A percentile compares a stretch with the other conserved stretches of the same genome.
phyloP scores from a whole-genome alignment of 2,888 invertebrate species.

The Smittia sp. region DNA sequence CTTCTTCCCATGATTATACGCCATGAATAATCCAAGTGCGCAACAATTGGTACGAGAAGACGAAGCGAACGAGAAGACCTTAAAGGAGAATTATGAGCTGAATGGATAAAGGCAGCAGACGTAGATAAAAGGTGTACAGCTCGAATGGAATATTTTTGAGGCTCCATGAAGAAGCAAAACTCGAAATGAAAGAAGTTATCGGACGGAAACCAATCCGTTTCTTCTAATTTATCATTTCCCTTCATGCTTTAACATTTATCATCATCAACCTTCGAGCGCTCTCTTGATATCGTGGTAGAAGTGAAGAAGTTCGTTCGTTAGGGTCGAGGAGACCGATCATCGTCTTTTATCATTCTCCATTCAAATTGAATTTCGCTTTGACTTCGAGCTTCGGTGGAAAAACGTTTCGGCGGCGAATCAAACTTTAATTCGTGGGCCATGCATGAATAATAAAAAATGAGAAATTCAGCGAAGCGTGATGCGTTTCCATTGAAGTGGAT shows the following conservation, averaged over 20 bases:
- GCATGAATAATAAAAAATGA: constrained; percentile 40
- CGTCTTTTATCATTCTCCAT: neutral
- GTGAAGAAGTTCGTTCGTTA: constrained; percentile 8
- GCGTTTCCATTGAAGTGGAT: constrained; percentile 39
- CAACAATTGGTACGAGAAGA: constrained; percentile 29
- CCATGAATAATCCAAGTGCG: constrained; percentile 40
- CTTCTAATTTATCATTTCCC: constrained; percentile 40
- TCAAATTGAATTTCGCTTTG: constrained; percentile 13
- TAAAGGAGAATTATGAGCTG: constrained; percentile 38
- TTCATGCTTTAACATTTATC: constrained; percentile 39
- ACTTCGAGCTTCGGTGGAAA: neutral
- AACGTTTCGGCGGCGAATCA: neutral
- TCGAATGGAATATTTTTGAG: constrained; percentile 5
- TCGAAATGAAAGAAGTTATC: constrained; percentile 31
- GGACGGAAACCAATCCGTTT: constrained; percentile 38
- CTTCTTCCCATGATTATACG: constrained; percentile 25
- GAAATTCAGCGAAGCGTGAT: constrained; percentile 41
- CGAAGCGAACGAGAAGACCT: constrained; percentile 12
- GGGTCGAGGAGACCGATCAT: neutral
- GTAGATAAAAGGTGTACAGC: neutral
- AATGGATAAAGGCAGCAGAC: neutral
- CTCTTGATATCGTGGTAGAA: constrained; percentile 32
- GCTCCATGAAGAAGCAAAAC: constrained; percentile 16
- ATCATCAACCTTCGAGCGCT: constrained; percentile 32
- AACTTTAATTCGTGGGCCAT: constrained; percentile 40